Evolutionary conservation across 2,797 vertebrate genomes (phyloP), one percentile per base, ranked within the genome.

Genomic region (Sylvilagus floridanus): DNA sequence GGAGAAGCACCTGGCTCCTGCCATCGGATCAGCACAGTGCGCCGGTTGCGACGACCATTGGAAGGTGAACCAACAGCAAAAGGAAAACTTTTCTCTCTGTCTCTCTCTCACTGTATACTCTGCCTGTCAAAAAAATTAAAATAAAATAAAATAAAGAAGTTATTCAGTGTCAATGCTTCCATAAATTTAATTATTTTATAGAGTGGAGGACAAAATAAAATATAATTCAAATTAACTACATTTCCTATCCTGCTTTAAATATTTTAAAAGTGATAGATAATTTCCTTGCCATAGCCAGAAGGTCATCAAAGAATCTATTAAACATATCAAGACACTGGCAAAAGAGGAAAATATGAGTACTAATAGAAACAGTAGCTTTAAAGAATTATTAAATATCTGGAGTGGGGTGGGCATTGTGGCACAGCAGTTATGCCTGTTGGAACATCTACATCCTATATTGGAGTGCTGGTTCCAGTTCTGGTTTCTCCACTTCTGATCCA

Each of bases 181-280:
- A 7, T 81, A 91, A 86, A 62, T 73, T 47, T 82, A 76, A 75
- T 87, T 52, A 47, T 71, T 83, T 76, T 66, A 69, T 30, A 91
- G 52, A 63, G 24, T 32, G 63, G 12, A 37, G 42, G 77, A 13
- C 71, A 81, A 90, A 26, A n/a, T 78, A 88, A 86, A 26, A n/a
- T 78, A 88, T 81, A 85, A 71, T 91, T 76, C 32, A 77, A 54
- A 54, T 83, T 69, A 69, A 76, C 3, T 63, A 76, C 28, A 65
- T 83, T 50, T 69, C 7, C 28, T 76, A 52, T 35, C 75, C n/a
- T 35, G 62, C 68, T 86, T 86, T 62, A 82, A 81, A 19, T 22
- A 47, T 47, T 75, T 68, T 75, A 73, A 57, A 81, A 72, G 90
- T 35, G 24, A 81, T 30, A 50, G 35, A 52, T 57, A 78, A 73